phyloP scores from a whole-genome alignment of 2,113 vertebrate genomes.

The Azemiops feae region DNA sequence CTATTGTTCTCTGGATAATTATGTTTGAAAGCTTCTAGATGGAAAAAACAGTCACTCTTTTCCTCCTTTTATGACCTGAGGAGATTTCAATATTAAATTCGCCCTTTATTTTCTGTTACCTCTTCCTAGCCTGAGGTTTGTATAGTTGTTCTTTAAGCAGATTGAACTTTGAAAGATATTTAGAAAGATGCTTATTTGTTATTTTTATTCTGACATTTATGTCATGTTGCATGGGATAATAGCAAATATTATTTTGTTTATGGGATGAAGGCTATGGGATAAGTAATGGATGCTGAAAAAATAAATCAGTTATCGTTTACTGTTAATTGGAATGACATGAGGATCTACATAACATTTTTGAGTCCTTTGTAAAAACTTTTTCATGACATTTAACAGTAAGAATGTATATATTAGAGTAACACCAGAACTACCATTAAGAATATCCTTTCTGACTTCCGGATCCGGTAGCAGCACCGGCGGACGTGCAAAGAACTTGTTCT shows the following conservation, averaged over 20 bases:
- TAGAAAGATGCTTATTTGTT: background rate
- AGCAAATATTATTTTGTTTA: background rate
- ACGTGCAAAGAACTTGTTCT: too few species aligned
- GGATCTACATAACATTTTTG: constrained; percentile 21
- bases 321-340: constrained; percentile 6
- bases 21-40: background rate
- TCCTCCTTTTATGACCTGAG: background rate
- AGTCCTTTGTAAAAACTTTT: background rate
- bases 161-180: background rate
- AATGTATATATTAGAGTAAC: background rate
- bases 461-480: too few species aligned
- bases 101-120: background rate
- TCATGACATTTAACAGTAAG: background rate
- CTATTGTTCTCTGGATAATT: background rate
- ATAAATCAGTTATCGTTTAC: background rate
- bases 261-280: background rate
- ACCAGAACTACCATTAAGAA: background rate
- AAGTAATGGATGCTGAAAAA: background rate
- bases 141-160: background rate
- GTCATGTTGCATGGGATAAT: background rate
- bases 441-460: background rate
- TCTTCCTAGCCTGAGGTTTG: background rate
- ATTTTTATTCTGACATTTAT: background rate
- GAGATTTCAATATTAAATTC: background rate
- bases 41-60: background rate